A percentile compares a stretch with the other conserved stretches of the same genome.
These are phyloP conservation scores for Lasioglossum baleicum DNA, from an alignment of 1,140 invertebrate genomes.

Conservation along the genomic window DNA sequence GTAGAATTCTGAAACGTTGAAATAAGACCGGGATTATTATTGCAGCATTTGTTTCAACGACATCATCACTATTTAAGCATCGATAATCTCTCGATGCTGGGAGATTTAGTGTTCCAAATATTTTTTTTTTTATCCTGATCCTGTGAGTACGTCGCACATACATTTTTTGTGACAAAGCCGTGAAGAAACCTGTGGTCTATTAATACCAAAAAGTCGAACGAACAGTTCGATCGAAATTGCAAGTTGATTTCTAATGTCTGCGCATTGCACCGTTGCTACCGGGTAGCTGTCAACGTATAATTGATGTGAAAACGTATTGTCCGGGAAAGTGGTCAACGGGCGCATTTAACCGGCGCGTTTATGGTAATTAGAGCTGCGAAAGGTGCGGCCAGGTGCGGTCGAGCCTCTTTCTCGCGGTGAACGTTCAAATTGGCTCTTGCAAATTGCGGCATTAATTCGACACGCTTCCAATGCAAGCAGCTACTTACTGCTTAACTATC, in stretches of 20 bases:
- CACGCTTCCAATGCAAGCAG: slow-evolving; percentile 49
- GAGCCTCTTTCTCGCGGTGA: slow-evolving; percentile 17
- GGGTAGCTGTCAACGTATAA: background rate
- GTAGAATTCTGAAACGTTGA: no score
- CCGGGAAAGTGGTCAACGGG: slow-evolving; percentile 20
- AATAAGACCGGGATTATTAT: no score
- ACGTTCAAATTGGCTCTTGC: slow-evolving; percentile 55
- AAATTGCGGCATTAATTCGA: slow-evolving; percentile 66
- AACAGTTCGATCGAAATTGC: background rate
- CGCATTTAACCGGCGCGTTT: slow-evolving; percentile 46
- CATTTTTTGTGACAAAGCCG: no score
- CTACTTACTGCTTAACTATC: slow-evolving; percentile 36
- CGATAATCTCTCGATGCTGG: no score
- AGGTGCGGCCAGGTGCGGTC: slow-evolving; percentile 62
- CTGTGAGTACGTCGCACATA: no score
- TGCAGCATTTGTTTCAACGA: no score
- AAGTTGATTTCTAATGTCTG: background rate
- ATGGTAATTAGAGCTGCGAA: slow-evolving; percentile 62
- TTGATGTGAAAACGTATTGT: background rate
- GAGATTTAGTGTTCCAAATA: no score
- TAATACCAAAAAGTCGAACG: no score
- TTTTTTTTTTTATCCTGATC: no score
- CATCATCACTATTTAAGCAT: no score
- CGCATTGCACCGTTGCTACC: background rate
- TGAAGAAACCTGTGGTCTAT: no score